These are phyloP conservation scores for Ennomos quercinarius DNA, from an alignment of 2,888 invertebrate genomes.

Conservation along the genomic window DNA sequence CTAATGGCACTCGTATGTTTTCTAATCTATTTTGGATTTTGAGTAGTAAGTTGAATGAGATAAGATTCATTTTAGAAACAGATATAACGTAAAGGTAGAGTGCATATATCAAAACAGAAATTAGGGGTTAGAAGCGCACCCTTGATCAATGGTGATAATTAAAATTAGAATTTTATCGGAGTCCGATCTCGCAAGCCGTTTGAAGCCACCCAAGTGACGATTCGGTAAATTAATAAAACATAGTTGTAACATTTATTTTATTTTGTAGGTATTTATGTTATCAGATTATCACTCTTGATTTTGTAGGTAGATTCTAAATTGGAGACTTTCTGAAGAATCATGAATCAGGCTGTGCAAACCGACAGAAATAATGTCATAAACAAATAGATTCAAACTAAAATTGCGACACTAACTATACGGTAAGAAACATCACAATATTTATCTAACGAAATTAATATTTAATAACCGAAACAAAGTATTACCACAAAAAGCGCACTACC, in stretches of 20 bases:
- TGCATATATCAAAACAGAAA: slow-evolving; percentile 75
- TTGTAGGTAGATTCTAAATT: no score
- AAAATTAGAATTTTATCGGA: slow-evolving; percentile 71
- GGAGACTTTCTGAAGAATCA: no score
- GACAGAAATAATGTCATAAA: no score
- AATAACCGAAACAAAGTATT: slow-evolving; percentile 32
- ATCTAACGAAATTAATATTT: neutral
- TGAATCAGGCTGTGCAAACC: no score
- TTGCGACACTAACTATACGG: no score
- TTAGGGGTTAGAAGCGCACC: slow-evolving; percentile 74
- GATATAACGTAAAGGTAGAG: slow-evolving; percentile 28
- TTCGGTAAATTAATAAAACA: slow-evolving; percentile 52
- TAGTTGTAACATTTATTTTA: neutral
- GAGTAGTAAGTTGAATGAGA: neutral
- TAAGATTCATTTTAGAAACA: slow-evolving; percentile 2
- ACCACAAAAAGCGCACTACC: slow-evolving; percentile 37
- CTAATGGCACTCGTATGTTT: slow-evolving; percentile 76
- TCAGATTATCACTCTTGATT: neutral
- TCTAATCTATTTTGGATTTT: slow-evolving; percentile 18
- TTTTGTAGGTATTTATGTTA: neutral
- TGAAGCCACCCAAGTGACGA: slow-evolving; percentile 73
- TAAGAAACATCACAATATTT: no score
- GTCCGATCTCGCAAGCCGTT: slow-evolving; percentile 50
- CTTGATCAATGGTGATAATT: slow-evolving; percentile 74
- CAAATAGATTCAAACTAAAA: no score